Evolutionary conservation across 1,140 invertebrate species (phyloP).

Genomic region (Chelonus insularis): DNA sequence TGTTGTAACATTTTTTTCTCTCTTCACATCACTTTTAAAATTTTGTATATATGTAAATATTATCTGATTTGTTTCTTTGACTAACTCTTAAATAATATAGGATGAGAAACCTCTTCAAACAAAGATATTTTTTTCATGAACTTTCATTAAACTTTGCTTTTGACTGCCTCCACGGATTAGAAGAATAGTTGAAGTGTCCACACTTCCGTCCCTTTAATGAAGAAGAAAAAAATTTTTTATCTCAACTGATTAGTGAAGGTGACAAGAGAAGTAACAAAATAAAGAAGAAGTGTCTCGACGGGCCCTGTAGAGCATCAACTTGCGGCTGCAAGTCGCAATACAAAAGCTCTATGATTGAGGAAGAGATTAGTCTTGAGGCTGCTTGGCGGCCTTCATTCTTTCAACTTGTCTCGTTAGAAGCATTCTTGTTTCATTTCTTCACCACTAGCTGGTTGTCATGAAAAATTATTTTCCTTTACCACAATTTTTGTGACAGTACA

Average conservation of each 20-base stretch:
- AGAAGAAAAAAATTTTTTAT: no score
- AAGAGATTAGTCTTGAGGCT: slow-evolving; percentile 39
- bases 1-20: no score
- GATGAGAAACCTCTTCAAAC: no score
- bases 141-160: no score
- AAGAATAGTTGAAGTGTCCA: no score
- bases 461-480: slow-evolving; percentile 14
- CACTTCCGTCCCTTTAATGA: no score
- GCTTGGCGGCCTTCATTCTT: slow-evolving; percentile 30
- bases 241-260: background rate
- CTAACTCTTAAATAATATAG: no score
- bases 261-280: slow-evolving; percentile 4
- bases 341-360: slow-evolving; percentile 40
- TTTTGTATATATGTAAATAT: no score
- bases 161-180: no score
- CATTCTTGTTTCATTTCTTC: slow-evolving; percentile 25
- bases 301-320: background rate
- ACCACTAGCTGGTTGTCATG: background rate
- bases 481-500: background rate
- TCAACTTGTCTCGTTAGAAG: slow-evolving; percentile 34
- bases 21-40: no score
- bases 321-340: slow-evolving; percentile 12
- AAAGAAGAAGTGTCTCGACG: background rate
- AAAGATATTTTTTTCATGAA: no score
- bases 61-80: no score